Percentiles rank a stretch among this genome's conserved stretches.
phyloP scores from a whole-genome alignment of 2,797 vertebrate species.

The Melanotaenia parkinsoni region DNA sequence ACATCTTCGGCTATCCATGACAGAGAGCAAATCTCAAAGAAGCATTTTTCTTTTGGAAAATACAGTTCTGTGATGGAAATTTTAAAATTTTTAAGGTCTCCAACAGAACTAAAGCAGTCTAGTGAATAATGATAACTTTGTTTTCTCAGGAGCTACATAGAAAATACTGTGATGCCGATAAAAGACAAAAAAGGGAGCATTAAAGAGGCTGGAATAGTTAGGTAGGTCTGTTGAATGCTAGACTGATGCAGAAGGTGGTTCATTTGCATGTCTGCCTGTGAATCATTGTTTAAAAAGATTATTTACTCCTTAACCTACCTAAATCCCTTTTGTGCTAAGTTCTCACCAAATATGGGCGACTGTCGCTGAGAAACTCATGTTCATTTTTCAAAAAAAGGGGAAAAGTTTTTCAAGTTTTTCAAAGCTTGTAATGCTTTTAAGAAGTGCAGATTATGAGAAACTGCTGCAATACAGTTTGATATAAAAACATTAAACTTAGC shows the following conservation, averaged over 20 bases:
- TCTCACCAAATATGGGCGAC: too few relatives aligned
- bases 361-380: too few relatives aligned
- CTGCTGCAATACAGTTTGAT: too few relatives aligned
- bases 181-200: background rate
- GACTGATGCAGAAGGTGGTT: background rate
- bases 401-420: too few relatives aligned
- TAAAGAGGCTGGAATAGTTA: background rate
- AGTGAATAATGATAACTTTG: slow-evolving; percentile 4
- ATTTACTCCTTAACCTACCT: background rate
- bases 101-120: background rate
- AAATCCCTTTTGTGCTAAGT: background rate
- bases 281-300: background rate
- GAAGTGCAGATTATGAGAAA: too few relatives aligned
- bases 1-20: slow-evolving; percentile 1
- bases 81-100: background rate
- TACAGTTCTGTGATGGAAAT: background rate
- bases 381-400: too few relatives aligned
- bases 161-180: background rate
- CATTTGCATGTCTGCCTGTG: background rate
- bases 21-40: slow-evolving; percentile 16
- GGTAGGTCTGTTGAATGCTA: background rate
- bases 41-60: slow-evolving; percentile 10
- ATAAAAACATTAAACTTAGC: too few relatives aligned
- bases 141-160: background rate
- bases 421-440: too few relatives aligned